Percentiles rank a stretch among this genome's conserved stretches.
These are phyloP conservation scores for Plecotus auritus DNA, from an alignment of 2,113 vertebrate species.

Conservation along the genomic window DNA sequence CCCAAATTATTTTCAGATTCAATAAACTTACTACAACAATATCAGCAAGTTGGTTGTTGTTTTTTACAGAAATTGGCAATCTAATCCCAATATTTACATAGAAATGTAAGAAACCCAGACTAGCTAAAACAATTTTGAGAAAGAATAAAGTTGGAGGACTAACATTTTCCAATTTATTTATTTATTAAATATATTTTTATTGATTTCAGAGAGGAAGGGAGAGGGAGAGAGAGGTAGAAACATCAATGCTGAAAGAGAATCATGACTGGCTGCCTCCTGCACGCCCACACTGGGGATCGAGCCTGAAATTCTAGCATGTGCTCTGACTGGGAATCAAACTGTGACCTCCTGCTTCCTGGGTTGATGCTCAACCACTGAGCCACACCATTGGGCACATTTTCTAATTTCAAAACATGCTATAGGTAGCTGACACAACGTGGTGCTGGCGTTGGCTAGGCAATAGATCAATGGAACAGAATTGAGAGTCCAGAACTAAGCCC, in stretches of 20 bases:
- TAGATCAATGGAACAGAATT: neutral
- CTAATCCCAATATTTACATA: neutral
- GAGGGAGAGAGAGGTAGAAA: too few species aligned
- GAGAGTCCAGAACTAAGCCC: neutral
- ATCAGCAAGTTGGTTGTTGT: neutral
- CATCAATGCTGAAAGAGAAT: too few species aligned
- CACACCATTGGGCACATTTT: neutral
- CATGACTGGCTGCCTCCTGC: too few species aligned
- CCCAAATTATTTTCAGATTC: neutral
- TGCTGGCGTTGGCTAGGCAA: neutral
- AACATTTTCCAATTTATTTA: neutral
- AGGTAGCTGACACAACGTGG: neutral
- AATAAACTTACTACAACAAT: neutral
- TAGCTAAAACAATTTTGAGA: neutral
- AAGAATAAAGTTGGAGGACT: neutral
- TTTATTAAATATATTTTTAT: too few species aligned
- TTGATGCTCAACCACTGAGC: too few species aligned
- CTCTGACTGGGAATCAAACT: too few species aligned
- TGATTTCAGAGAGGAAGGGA: too few species aligned
- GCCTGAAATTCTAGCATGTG: too few species aligned
- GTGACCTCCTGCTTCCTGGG: too few species aligned
- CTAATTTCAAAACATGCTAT: neutral
- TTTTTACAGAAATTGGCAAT: neutral
- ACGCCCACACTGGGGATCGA: too few species aligned
- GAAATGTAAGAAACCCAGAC: neutral